Percentiles rank a stretch among this genome's conserved stretches.
Evolutionary conservation across 2,888 invertebrate genomes (phyloP).

Genomic region (Chymomyza fuscimana): DNA sequence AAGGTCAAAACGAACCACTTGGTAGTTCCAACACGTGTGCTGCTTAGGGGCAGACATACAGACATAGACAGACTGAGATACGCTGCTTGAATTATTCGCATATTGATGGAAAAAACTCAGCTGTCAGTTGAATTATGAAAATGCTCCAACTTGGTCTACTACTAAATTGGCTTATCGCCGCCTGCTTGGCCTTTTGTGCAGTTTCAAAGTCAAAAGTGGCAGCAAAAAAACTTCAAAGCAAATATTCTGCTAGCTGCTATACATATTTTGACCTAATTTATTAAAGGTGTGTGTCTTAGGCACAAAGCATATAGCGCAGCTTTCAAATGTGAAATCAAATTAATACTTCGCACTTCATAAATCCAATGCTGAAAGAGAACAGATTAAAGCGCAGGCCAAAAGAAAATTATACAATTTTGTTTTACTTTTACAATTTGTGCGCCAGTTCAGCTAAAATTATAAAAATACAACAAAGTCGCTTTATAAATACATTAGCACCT

Average conservation of each 20-base stretch:
- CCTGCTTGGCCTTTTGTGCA: slow-evolving; percentile 17
- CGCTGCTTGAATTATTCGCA: slow-evolving; percentile 49
- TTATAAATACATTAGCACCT: slow-evolving; percentile 73
- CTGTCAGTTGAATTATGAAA: slow-evolving; percentile 62
- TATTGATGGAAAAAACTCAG: slow-evolving; percentile 58
- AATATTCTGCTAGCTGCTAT: slow-evolving; percentile 13
- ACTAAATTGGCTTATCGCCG: neutral
- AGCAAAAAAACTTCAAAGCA: slow-evolving; percentile 56
- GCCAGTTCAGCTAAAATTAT: slow-evolving; percentile 15
- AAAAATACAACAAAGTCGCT: slow-evolving; percentile 66
- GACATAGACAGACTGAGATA: slow-evolving; percentile 30
- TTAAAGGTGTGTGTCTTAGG: slow-evolving; percentile 19
- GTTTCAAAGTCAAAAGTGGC: slow-evolving; percentile 43
- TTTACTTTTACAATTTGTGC: slow-evolving; percentile 20
- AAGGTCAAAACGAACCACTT: slow-evolving; percentile 67
- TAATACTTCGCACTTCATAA: slow-evolving; percentile 70
- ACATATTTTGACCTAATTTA: slow-evolving; percentile 61
- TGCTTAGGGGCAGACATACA: slow-evolving; percentile 1
- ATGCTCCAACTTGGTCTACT: neutral
- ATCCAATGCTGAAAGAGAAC: slow-evolving; percentile 66
- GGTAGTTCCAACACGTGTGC: slow-evolving; percentile 46
- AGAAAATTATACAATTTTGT: slow-evolving; percentile 14
- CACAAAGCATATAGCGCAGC: neutral
- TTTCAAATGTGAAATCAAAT: slow-evolving; percentile 51
- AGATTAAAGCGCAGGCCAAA: slow-evolving; percentile 56